phyloP scores from a whole-genome alignment of 92 coral and sea anemone genomes.

The Umimayanthus kanabou region DNA sequence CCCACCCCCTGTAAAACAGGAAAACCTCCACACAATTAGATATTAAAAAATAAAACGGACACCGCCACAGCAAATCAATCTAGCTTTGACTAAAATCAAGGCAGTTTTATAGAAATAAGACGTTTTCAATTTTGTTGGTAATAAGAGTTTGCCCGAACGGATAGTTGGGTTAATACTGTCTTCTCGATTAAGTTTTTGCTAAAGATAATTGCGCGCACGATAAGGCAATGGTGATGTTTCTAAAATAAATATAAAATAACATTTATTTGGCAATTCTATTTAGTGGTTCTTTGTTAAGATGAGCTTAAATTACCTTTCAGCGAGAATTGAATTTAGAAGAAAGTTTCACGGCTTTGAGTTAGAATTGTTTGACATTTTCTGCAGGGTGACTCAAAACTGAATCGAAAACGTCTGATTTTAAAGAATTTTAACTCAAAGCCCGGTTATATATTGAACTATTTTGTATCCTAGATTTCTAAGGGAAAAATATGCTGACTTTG shows the following conservation, averaged over 20 bases:
- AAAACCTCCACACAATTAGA: too few relatives aligned
- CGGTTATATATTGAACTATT: too few relatives aligned
- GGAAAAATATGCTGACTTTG: too few relatives aligned
- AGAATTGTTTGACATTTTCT: neutral
- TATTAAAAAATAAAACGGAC: neutral
- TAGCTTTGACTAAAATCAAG: neutral
- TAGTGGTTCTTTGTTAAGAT: neutral
- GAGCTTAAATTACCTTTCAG: neutral
- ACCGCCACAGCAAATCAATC: neutral
- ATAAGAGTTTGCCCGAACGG: neutral
- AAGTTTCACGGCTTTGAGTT: neutral
- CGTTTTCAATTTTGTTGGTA: neutral
- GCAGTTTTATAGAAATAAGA: neutral
- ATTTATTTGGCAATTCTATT: neutral
- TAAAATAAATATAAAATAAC: too few relatives aligned
- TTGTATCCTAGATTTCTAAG: too few relatives aligned
- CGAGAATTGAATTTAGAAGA: too few relatives aligned
- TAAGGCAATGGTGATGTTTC: too few relatives aligned
- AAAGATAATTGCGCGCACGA: too few relatives aligned
- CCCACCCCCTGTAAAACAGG: too few relatives aligned
- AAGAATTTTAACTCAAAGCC: too few relatives aligned
- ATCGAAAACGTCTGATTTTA: too few relatives aligned
- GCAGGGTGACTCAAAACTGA: too few relatives aligned
- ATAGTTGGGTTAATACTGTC: neutral
- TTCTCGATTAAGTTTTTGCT: neutral